phyloP scores from a whole-genome alignment of 2,888 invertebrate species.

The Thymelicus acteon region DNA sequence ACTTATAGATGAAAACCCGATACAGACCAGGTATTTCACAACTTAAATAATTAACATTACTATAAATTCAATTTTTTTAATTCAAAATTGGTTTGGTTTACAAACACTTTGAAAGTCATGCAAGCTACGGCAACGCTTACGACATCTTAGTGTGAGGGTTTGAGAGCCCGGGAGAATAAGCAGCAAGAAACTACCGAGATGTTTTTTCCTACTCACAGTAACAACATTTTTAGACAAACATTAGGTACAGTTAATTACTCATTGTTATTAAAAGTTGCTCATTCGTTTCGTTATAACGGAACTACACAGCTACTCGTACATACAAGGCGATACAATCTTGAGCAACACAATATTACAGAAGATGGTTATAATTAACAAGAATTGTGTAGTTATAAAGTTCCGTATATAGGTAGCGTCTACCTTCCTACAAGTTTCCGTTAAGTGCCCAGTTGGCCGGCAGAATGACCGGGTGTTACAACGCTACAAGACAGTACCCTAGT shows the following conservation, averaged over 20 bases:
- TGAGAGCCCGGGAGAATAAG: too few relatives aligned
- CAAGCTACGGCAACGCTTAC: too few relatives aligned
- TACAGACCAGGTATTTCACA: neutral
- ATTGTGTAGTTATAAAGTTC: constrained; percentile 10
- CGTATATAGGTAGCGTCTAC: neutral
- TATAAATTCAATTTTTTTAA: too few relatives aligned
- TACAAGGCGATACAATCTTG: neutral
- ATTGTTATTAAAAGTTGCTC: neutral
- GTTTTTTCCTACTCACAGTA: too few relatives aligned
- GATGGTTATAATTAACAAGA: constrained; percentile 12
- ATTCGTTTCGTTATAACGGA: neutral
- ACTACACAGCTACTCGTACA: neutral
- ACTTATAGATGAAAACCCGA: neutral
- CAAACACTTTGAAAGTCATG: too few relatives aligned
- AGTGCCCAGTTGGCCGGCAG: neutral
- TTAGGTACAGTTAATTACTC: neutral
- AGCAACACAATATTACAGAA: neutral
- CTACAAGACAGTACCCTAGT: neutral
- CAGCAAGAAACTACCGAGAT: too few relatives aligned
- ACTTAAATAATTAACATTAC: neutral
- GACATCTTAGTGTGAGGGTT: too few relatives aligned
- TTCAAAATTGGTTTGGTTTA: too few relatives aligned
- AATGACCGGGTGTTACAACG: constrained; percentile 2
- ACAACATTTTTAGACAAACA: neutral
- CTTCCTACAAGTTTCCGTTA: constrained; percentile 6